Percentiles rank a stretch among this genome's conserved stretches.
phyloP scores from a whole-genome alignment of 2,113 vertebrate species.

The Equus przewalskii region DNA sequence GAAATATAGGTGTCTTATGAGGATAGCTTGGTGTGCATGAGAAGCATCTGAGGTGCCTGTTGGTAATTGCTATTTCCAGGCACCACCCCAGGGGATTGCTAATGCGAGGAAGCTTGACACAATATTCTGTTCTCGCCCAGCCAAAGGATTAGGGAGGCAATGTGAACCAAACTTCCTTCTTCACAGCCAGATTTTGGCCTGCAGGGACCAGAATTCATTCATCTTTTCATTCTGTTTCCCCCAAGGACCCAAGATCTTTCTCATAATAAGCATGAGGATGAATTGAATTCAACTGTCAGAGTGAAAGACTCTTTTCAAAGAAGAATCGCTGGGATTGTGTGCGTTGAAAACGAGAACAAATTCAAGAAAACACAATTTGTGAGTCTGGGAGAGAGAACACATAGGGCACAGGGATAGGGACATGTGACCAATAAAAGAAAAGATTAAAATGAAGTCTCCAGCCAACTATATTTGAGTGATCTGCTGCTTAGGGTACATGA shows the following conservation, averaged over 20 bases:
- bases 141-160: not conserved
- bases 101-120: not conserved
- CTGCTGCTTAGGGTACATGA: not conserved
- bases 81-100: not conserved
- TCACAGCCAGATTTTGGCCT: not conserved
- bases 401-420: not conserved
- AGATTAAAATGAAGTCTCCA: not conserved
- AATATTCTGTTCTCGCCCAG: constrained; percentile 5
- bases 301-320: constrained; percentile 3
- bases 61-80: constrained; percentile 5
- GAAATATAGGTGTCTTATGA: not conserved
- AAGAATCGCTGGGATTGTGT: constrained; percentile 11
- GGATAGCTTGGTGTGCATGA: not conserved
- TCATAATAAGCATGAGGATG: constrained; percentile 39
- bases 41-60: not conserved
- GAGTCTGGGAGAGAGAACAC: not conserved
- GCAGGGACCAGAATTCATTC: not conserved
- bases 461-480: constrained; percentile 18
- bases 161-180: not conserved
- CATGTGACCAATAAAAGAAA: not conserved
- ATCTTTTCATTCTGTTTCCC: not conserved
- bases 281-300: not conserved
- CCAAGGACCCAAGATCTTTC: not conserved
- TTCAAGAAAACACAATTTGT: not conserved
- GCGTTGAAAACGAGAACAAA: constrained; percentile 12